phyloP scores from a whole-genome alignment of 2,797 vertebrate species.

The Cyclopterus lumpus region DNA sequence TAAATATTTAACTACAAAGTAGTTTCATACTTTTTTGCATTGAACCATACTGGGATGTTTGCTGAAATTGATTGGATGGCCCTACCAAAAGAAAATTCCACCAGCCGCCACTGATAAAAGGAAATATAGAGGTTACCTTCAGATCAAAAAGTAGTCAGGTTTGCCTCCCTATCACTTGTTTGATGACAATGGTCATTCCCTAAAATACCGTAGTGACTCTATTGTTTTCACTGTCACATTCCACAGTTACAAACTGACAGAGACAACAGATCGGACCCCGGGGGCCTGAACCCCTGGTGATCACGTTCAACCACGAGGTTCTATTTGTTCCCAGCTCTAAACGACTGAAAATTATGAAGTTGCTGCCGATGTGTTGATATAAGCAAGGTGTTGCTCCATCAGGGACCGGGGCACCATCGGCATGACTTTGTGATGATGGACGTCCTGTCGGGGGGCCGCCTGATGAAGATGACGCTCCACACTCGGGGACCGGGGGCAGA shows the following conservation, averaged over 20 bases:
- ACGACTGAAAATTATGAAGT: conserved; percentile 52
- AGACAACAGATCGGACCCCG: conserved; percentile 2
- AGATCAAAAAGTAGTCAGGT: neutral
- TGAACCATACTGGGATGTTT: no score
- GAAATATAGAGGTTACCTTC: neutral
- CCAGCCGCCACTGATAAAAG: no score
- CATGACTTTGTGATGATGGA: conserved; percentile 70
- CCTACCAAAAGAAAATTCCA: no score
- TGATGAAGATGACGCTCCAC: conserved; percentile 77
- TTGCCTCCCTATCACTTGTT: neutral
- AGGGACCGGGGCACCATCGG: conserved; percentile 37
- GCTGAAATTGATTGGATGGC: no score
- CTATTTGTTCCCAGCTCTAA: conserved; percentile 33
- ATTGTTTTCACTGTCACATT: no score
- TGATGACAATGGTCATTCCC: neutral
- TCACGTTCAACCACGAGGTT: conserved; percentile 16
- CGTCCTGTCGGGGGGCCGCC: conserved; percentile 66
- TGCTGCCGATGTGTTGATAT: conserved; percentile 44
- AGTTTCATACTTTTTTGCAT: no score
- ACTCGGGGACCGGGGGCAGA: conserved; percentile 55
- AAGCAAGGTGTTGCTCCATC: conserved; percentile 49
- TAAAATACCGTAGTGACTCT: neutral
- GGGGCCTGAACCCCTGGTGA: conserved; percentile 3
- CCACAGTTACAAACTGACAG: neutral
- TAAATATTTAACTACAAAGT: no score